Percentiles rank a stretch among this genome's conserved stretches.
These are phyloP conservation scores for Lutjanus erythropterus DNA, from an alignment of 2,113 vertebrate genomes.

Conservation along the genomic window DNA sequence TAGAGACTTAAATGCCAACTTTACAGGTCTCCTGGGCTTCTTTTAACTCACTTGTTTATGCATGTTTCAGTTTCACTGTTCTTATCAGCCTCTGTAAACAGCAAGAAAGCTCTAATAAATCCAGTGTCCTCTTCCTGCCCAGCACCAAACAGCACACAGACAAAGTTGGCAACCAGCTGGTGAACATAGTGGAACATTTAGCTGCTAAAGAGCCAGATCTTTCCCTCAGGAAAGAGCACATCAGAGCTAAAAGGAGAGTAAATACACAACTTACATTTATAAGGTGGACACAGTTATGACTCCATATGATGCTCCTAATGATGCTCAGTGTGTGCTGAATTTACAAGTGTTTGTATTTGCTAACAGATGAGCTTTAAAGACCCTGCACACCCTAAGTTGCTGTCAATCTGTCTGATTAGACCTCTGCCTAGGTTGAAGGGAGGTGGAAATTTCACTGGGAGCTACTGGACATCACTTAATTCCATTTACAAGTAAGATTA, in stretches of 20 bases:
- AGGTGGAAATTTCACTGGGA: background rate
- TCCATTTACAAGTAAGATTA: background rate
- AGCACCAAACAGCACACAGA: background rate
- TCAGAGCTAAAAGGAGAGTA: background rate
- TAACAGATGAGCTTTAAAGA: background rate
- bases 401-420: background rate
- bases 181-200: background rate
- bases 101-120: background rate
- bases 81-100: background rate
- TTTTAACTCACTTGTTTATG: background rate
- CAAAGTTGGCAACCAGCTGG: background rate
- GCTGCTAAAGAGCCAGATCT: no score
- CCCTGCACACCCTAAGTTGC: background rate
- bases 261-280: background rate
- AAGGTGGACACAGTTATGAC: background rate
- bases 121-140: background rate
- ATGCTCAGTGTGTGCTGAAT: background rate
- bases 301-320: background rate
- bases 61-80: background rate
- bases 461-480: background rate
- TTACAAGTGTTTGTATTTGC: background rate
- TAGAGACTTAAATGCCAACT: background rate
- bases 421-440: background rate
- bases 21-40: background rate
- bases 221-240: background rate